Evolutionary conservation across 2,797 vertebrate species (phyloP).

Genomic region (Acanthornis magna): DNA sequence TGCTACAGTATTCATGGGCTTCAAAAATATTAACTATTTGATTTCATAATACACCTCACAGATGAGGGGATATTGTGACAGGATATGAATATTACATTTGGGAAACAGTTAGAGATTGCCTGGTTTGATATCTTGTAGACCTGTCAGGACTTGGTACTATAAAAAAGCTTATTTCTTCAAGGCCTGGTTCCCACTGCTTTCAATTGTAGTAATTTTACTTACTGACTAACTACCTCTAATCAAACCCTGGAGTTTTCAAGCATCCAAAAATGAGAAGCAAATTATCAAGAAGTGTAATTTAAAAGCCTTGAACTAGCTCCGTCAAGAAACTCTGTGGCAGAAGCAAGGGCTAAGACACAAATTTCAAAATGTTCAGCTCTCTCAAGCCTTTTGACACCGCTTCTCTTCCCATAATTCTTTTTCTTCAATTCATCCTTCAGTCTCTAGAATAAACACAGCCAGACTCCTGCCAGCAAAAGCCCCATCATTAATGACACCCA

Average conservation of each 20-base stretch:
- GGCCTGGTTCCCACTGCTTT: background rate
- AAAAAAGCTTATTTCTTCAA: background rate
- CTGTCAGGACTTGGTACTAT: background rate
- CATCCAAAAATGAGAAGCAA: background rate
- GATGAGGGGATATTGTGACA: background rate
- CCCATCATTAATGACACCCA: background rate
- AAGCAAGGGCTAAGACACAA: background rate
- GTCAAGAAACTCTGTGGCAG: background rate
- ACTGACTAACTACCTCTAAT: background rate
- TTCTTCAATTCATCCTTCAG: background rate
- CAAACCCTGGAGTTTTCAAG: background rate
- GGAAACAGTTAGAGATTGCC: background rate
- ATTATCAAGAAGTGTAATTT: background rate
- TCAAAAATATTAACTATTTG: slow-evolving; percentile 19
- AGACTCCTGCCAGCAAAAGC: background rate
- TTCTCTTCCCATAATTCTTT: background rate
- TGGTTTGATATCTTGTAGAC: background rate
- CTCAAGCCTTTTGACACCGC: background rate
- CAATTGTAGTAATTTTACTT: background rate
- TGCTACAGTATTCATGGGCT: background rate
- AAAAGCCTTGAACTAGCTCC: background rate
- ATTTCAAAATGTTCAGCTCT: background rate
- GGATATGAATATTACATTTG: background rate
- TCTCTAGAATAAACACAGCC: background rate
- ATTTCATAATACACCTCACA: background rate